These are phyloP conservation scores for Zele albiditarsus DNA, from an alignment of 2,888 invertebrate species.

Conservation along the genomic window DNA sequence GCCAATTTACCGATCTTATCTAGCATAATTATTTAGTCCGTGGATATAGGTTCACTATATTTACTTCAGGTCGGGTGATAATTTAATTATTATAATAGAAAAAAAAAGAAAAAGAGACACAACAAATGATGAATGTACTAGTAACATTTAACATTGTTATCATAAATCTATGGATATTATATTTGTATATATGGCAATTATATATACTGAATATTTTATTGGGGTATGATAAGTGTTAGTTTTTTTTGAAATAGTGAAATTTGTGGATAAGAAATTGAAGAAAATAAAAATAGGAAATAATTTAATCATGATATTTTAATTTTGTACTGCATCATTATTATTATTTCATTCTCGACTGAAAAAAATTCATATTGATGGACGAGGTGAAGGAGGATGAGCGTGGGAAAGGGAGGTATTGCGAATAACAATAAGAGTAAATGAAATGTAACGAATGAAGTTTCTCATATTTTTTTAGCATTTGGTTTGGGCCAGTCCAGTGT, in stretches of 20 bases:
- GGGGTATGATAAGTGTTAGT: constrained; percentile 58
- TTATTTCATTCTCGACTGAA: not conserved
- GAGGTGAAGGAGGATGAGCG: not conserved
- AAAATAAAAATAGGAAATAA: constrained; percentile 21
- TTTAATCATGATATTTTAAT: not conserved
- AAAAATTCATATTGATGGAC: constrained; percentile 14
- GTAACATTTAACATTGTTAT: constrained; percentile 35
- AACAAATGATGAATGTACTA: constrained; percentile 18
- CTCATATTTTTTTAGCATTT: constrained; percentile 66
- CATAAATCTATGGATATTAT: constrained; percentile 49
- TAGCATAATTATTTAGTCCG: constrained; percentile 21
- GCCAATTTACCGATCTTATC: constrained; percentile 28
- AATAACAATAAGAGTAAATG: constrained; percentile 45
- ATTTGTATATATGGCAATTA: constrained; percentile 47
- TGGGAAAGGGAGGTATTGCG: constrained; percentile 21
- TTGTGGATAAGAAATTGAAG: constrained; percentile 28
- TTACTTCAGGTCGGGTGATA: constrained; percentile 16
- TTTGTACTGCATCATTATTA: not conserved
- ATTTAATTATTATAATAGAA: constrained; percentile 12
- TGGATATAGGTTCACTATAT: constrained; percentile 8
- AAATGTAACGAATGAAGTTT: constrained; percentile 57
- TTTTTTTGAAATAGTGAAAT: constrained; percentile 43
- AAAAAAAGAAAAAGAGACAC: constrained; percentile 29
- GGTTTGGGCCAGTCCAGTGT: constrained; percentile 39
- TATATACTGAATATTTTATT: constrained; percentile 52